These are phyloP conservation scores for Eospalax fontanierii DNA, from an alignment of 2,797 vertebrate genomes.

Conservation along the genomic window DNA sequence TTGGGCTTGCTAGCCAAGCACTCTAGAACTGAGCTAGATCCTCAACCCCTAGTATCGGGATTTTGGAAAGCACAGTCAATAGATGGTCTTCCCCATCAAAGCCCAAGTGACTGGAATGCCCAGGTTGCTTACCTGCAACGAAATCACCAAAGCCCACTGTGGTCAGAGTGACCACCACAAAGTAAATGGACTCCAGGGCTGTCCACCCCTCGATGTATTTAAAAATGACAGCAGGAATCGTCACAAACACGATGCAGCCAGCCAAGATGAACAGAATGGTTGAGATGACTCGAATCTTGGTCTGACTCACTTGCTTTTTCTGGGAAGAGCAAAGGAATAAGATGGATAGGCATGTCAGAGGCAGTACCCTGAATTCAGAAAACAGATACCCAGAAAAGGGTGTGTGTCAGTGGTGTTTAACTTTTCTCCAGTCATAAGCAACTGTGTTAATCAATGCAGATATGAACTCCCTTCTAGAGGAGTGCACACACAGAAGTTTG, in stretches of 20 bases:
- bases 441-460: neutral
- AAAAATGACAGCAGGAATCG: constrained; percentile 97
- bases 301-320: constrained; percentile 98
- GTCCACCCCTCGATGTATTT: constrained; percentile 98
- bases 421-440: neutral
- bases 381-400: neutral
- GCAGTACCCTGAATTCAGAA: neutral
- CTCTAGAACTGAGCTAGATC: neutral
- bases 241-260: constrained; percentile 97
- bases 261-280: constrained; percentile 98
- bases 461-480: neutral
- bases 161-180: constrained; percentile 98
- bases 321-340: constrained; percentile 86
- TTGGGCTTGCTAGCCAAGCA: neutral
- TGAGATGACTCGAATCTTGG: constrained; percentile 98
- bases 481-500: neutral
- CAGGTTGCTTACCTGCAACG: constrained; percentile 95
- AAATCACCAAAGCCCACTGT: constrained; percentile 99
- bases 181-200: constrained; percentile 97
- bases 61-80: constrained; percentile 20
- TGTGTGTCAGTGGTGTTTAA: neutral
- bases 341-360: constrained; percentile 57
- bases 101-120: neutral
- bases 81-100: neutral
- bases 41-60: neutral